Base-by-base conservation (phyloP, 2,888 invertebrate species). In the Limnephilus lunatus region DNA sequence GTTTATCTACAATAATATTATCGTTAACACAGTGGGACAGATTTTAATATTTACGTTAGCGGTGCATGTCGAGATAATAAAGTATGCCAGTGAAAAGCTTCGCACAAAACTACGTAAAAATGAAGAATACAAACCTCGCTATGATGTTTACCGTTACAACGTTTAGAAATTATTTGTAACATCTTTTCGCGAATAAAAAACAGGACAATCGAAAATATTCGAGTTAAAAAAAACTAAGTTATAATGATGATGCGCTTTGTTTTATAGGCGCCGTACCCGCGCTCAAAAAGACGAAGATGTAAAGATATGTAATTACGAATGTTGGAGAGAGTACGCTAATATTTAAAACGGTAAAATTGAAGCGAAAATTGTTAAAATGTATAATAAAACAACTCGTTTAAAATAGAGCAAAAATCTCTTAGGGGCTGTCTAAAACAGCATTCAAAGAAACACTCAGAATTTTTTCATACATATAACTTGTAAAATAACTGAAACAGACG, bases 81-180 rank as follows among this genome's bases (percentile, higher is more conserved):
- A 86, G 86, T 86, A 30, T 86, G 86, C 30, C 86, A 44, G 44
- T 1, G 44, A 86, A 86, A 86, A 44, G 11, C n/a, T 44, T 86
- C 48, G 14, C 14, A 86, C 86, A 12, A 44, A 86, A 85, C 30
- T 30, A 15, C 9, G 30, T 39, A n/a, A 86, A 86, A 86, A 86
- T 86, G n/a, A 86, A 83, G 25, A 15, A 83, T 35, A 83, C 2
- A 32, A 86, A 86, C n/a, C 25, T 0, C 44, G n/a, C 30, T n/a
- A 48, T 44, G 48, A 48, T 30, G 48, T 39, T 35, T 5, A 86
- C 86, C 86, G 86, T 86, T 86, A 86, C 86, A 48, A 44, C 25
- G n/a, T 86, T 86, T 86, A 44, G 86, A 86, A 86, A 44, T 30
- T 83, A 83, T 68, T 68, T 68, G 25, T n/a, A 68, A 25, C n/a